Evolutionary conservation across 2,113 vertebrate genomes (phyloP).

Genomic region (Malurus elegans): DNA sequence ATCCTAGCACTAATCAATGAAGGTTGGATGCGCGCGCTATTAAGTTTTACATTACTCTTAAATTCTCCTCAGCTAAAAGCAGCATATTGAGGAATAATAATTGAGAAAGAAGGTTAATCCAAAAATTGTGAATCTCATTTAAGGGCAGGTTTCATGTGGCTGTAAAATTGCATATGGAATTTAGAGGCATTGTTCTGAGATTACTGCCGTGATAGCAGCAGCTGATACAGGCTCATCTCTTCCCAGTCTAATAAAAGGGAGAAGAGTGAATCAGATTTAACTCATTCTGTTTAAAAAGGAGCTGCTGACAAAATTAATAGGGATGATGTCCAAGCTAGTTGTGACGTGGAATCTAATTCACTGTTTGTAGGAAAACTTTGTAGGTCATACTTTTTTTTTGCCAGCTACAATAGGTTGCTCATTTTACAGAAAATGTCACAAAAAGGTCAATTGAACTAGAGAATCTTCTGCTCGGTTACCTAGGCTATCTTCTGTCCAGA

Average conservation of each 20-base stretch:
- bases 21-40: background rate
- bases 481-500: background rate
- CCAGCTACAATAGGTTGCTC: background rate
- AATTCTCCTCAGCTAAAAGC: background rate
- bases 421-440: background rate
- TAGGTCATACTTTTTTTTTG: background rate
- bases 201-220: background rate
- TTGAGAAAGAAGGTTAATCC: background rate
- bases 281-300: background rate
- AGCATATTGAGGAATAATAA: background rate
- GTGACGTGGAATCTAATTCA: background rate
- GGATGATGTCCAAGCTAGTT: background rate
- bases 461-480: background rate
- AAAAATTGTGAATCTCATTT: background rate
- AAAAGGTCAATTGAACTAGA: background rate
- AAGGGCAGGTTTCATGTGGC: background rate
- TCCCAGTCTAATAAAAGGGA: background rate
- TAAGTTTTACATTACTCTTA: background rate
- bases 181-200: background rate
- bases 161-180: background rate
- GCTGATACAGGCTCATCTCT: background rate
- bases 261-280: background rate
- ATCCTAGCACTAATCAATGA: conserved; percentile 38
- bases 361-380: background rate
- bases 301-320: background rate